Evolutionary conservation across 2,113 vertebrate species (phyloP).

Genomic region (Uria lomvia): DNA sequence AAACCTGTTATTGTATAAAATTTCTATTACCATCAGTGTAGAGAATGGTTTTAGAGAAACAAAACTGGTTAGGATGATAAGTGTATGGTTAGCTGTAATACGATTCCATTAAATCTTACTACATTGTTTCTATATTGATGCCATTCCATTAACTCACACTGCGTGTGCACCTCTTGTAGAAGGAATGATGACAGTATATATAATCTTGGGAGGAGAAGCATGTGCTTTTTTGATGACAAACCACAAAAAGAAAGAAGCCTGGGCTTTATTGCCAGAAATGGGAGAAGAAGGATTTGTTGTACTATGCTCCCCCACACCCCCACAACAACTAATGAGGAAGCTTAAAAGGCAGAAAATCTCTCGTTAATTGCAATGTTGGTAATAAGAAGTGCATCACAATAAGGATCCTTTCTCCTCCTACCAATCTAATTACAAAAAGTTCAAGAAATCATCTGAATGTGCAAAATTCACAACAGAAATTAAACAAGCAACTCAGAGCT

Average conservation of each 20-base stretch:
- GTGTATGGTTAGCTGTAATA: background rate
- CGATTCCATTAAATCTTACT: background rate
- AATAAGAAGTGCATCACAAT: background rate
- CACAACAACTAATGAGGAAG: background rate
- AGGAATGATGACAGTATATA: background rate
- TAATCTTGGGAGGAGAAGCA: background rate
- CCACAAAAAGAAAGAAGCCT: background rate
- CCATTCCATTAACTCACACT: background rate
- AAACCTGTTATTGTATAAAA: background rate
- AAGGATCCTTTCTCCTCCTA: background rate
- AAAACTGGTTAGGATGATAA: background rate
- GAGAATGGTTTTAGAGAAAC: background rate
- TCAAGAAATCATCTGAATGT: conserved; percentile 1
- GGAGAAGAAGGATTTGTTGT: background rate
- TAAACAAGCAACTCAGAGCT: background rate
- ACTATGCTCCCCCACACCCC: accelerated
- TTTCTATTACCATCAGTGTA: background rate
- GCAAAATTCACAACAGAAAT: background rate
- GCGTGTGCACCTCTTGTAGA: background rate
- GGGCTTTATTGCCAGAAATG: background rate
- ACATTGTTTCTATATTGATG: conserved; percentile 1
- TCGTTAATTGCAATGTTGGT: background rate
- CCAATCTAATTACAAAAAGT: conserved; percentile 21
- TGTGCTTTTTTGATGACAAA: background rate
- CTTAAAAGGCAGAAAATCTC: conserved; percentile 32